These are phyloP conservation scores for Catostomus latipinnis DNA, from an alignment of 2,797 vertebrate species.

Conservation along the genomic window DNA sequence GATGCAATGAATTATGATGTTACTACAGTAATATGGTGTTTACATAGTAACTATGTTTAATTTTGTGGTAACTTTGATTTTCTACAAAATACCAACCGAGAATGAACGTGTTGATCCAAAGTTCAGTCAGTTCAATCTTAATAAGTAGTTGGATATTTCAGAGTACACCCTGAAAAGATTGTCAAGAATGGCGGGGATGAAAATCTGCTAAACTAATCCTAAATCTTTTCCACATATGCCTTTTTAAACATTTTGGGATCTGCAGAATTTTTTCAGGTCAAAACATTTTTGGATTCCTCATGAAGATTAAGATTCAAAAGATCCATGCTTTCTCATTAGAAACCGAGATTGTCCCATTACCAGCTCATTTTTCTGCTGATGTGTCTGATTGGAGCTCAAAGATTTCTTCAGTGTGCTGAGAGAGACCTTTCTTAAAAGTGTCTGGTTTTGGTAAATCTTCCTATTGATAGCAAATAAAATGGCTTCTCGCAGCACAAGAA, in stretches of 20 bases:
- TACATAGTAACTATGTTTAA: too few species aligned
- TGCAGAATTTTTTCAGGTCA: neutral
- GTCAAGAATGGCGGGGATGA: neutral
- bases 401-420: neutral
- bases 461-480: neutral
- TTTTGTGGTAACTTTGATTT: too few species aligned
- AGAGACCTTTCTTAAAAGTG: neutral
- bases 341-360: neutral
- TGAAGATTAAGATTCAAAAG: neutral
- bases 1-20: too few species aligned
- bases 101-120: conserved; percentile 3
- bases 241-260: neutral
- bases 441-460: neutral
- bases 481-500: neutral
- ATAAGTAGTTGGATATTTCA: conserved; percentile 1
- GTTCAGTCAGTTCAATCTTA: neutral
- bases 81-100: too few species aligned
- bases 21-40: too few species aligned
- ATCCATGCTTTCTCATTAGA: neutral
- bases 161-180: neutral
- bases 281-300: neutral
- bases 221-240: neutral
- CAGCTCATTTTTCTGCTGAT: neutral
- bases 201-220: conserved; percentile 11
- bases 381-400: neutral